Percentiles rank a stretch among this genome's conserved stretches.
Conservation (phyloP, 2,113 vertebrate genomes). For the Oxyruncus cristatus region DNA sequence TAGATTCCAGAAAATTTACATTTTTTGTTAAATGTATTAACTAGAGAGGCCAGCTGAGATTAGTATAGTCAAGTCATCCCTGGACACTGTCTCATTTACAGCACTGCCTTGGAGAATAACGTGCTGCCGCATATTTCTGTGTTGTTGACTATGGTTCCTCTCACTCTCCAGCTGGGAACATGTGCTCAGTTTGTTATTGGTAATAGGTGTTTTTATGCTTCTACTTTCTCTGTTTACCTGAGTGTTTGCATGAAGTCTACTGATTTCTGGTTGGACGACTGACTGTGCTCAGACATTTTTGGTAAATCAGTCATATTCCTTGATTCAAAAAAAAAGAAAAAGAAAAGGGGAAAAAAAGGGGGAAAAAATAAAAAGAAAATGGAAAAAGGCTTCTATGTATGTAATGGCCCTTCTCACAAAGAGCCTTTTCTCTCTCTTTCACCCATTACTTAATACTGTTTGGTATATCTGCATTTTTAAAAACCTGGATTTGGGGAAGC, state of each 20-base stretch:
- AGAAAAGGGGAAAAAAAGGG: fast-evolving
- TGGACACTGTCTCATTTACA: constrained; percentile 52
- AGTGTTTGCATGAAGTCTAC: constrained; percentile 7
- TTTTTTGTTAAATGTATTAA: constrained; percentile 55
- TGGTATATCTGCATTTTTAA: not conserved
- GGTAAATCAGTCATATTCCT: not conserved
- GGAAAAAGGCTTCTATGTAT: not conserved
- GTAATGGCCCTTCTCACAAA: not conserved
- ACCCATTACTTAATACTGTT: not conserved
- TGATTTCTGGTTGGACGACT: constrained; percentile 31
- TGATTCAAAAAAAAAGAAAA: not conserved
- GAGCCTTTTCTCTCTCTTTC: not conserved
- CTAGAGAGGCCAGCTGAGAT: constrained; percentile 50
- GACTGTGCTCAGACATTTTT: not conserved
- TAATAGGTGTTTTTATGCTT: constrained; percentile 10
- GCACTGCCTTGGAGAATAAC: constrained; percentile 53
- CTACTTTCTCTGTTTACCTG: constrained; percentile 59
- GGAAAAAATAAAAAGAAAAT: fast-evolving
- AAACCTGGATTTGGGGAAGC: not conserved
- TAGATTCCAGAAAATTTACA: constrained; percentile 27
- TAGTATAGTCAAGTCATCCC: constrained; percentile 37
- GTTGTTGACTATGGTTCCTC: constrained; percentile 58
- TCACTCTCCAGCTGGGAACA: constrained; percentile 51
- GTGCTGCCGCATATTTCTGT: constrained; percentile 59
- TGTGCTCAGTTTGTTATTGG: constrained; percentile 27